Evolutionary conservation across 2,113 vertebrate species (phyloP), one percentile per base, ranked within the genome.

Genomic region (Oreotragus oreotragus): DNA sequence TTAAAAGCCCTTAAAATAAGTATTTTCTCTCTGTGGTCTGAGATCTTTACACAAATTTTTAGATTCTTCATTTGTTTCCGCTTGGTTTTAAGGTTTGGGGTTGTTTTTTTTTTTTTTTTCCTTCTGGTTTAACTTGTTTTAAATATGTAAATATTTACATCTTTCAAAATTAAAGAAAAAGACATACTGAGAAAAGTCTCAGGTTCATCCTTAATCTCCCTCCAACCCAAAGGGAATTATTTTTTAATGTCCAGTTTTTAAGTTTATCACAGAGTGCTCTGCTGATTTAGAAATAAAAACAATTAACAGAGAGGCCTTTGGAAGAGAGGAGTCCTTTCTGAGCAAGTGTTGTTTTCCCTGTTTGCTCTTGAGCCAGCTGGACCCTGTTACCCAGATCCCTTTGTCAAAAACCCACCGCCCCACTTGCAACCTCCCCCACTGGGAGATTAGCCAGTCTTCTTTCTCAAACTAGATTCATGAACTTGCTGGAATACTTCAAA

Each of bases 311-410:
- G 30, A 91, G 57, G n/a, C 3, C 53, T 90, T 33, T 57, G 62
- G 30, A 76, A 94, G 85, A 62, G 16, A 89, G 5, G 33, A 55
- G 13, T 45, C 28, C 28, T 79, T 81, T 76, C 62, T 19, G 51
- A 62, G 45, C 21, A 64, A 79, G 49, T 10, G 16, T 12, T 70
- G 28, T 95, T 94, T 60, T 96, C 95, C 93, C 57, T 77, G 93
- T 36, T 89, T 60, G 89, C 57, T 92, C 93, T 62, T 43, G 73
- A 92, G 95, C 96, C 98, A 98, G 97, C 98, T 98, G 97, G 95
- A 97, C 88, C 7, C 80, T 12, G 73, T 95, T 90, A 88, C 80
- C 84, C 62, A 91, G 90, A 83, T 95, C 91, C 88, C 70, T 98
- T 66, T 76, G 77, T 95, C 96, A 98, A 95, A 96, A 98, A 85